phyloP scores from a whole-genome alignment of 2,113 vertebrate species.

The Pontoporia blainvillei region DNA sequence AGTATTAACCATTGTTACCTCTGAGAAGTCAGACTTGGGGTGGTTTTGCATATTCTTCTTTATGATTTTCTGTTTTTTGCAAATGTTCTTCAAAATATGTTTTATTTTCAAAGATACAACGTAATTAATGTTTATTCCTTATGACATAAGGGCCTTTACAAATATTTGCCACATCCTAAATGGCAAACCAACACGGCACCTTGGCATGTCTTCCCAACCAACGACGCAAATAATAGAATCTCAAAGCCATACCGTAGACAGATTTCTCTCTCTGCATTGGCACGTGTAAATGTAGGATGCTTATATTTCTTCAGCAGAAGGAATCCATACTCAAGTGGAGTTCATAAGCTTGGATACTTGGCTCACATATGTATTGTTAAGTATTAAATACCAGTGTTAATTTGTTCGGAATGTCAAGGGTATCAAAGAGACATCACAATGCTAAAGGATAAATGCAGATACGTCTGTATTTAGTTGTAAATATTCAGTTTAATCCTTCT shows the following conservation, averaged over 20 bases:
- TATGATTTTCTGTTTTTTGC: background rate
- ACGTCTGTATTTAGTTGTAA: background rate
- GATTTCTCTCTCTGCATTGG: background rate
- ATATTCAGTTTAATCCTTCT: background rate
- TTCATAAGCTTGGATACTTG: background rate
- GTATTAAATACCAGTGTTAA: background rate
- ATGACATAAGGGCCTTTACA: background rate
- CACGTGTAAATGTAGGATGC: background rate
- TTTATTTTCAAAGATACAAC: conserved; percentile 16
- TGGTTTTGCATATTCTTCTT: background rate
- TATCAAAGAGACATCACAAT: background rate
- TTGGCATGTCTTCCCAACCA: background rate
- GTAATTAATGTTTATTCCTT: background rate
- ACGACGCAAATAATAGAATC: background rate
- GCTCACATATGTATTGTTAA: background rate
- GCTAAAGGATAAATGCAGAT: background rate
- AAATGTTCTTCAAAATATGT: background rate
- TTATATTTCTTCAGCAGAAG: background rate
- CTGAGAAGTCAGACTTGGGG: background rate
- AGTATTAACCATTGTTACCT: background rate
- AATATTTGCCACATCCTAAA: background rate
- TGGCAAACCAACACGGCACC: background rate
- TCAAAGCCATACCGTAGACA: background rate
- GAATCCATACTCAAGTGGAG: background rate
- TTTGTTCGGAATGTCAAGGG: background rate